Evolutionary conservation across 2,797 vertebrate species (phyloP).

Genomic region (Falco naumanni): DNA sequence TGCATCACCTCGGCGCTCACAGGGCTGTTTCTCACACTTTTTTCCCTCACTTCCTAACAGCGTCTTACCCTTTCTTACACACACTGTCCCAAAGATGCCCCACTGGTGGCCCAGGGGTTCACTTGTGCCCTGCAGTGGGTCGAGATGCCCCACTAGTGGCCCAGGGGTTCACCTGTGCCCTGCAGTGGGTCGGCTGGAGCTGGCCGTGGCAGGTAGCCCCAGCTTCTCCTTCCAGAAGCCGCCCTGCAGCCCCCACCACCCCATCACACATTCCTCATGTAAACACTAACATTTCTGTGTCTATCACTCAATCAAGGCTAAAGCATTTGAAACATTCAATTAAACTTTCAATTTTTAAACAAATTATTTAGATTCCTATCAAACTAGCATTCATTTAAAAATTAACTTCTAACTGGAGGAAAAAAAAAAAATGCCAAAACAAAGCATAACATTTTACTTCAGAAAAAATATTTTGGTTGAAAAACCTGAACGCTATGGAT

Average conservation of each 20-base stretch:
- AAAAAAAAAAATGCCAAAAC: background rate
- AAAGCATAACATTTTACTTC: background rate
- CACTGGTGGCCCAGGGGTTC: background rate
- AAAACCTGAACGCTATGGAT: background rate
- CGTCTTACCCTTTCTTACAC: background rate
- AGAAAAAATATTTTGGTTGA: background rate
- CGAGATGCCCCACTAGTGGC: background rate
- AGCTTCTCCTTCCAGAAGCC: no score
- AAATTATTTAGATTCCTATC: background rate
- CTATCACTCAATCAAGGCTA: background rate
- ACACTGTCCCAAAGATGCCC: background rate
- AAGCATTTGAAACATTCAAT: no score
- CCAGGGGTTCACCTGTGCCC: background rate
- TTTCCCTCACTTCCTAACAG: background rate
- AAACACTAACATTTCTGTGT: background rate
- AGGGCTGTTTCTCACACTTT: background rate
- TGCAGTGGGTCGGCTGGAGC: no score
- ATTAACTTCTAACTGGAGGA: background rate
- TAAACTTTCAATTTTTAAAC: background rate
- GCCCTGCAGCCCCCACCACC: no score
- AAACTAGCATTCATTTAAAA: background rate
- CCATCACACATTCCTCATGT: background rate
- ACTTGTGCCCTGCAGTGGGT: no score
- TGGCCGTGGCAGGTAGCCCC: no score
- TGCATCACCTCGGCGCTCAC: background rate